Base-by-base conservation (phyloP, 2,797 vertebrate genomes). In the Pipistrellus nathusii region DNA sequence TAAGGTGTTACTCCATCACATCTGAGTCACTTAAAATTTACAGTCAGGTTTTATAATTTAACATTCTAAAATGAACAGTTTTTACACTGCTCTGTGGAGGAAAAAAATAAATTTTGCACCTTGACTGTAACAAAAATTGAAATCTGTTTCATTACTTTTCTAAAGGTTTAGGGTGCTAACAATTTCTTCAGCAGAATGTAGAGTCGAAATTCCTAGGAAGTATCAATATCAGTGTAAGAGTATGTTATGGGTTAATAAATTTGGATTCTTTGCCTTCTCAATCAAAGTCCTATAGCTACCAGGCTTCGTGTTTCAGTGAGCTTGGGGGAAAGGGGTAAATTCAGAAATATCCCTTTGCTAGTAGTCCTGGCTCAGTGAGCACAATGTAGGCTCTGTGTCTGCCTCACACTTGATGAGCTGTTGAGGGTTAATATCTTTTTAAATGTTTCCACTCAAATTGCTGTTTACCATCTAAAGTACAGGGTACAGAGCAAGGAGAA, bases 401-500 rank as follows among this genome's bases (percentile, higher is more conserved):
- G 21, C 80, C 71, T 64, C 66, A 32, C 10, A n/a, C 17, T 75
- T 86, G 41, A 80, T 83, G 64, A 87, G 53, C 57, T 78, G 76
- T 55, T 88, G 38, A 95, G 90, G 62, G 94, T 96, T 97, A 95
- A 97, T 72, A 87, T 95, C 23, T 68, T 77, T 95, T 95, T 80
- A 81, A 86, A 91, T 88, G 85, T 78, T 77, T 38, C 88, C 83
- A 92, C 75, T 93, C 90, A 92, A 91, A 95, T 92, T 85, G 85
- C 81, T 96, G 92, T 95, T 96, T 95, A 86, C 90, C 80, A 85
- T 96, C 83, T 86, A 95, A 96, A 97, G 94, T 97, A 91, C 92
- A 96, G 93, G 93, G 92, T 94, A 86, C 96, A 95, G 83, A 86
- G 48, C 71, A 72, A 83, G 55, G 68, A 88, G 92, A 95, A 96